phyloP scores from a whole-genome alignment of 2,888 invertebrate species.

The Harmothoe impar region DNA sequence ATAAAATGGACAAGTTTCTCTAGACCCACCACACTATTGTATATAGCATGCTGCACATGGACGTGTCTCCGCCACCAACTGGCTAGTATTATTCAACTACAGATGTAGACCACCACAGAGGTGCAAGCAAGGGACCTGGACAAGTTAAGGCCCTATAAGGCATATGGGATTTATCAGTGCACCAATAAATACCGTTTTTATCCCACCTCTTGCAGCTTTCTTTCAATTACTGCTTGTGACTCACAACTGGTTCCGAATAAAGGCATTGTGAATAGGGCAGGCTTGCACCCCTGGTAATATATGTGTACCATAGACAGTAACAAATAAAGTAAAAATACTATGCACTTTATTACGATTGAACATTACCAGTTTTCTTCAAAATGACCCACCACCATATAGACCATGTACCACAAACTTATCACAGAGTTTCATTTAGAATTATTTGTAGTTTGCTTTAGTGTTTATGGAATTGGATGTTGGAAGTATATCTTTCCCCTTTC shows the following conservation, averaged over 20 bases:
- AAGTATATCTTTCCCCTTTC: too few species aligned
- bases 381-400: neutral
- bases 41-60: slow-evolving; percentile 18
- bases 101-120: neutral
- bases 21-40: slow-evolving; percentile 10
- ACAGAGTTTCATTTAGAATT: neutral
- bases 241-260: neutral
- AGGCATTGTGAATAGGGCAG: neutral
- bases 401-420: neutral
- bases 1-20: neutral
- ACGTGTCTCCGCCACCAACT: neutral
- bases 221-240: too few species aligned
- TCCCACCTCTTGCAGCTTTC: too few species aligned
- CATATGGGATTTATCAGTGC: too few species aligned
- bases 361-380: neutral
- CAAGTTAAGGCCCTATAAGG: too few species aligned
- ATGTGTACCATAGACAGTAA: neutral
- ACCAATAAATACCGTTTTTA: too few species aligned
- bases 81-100: neutral
- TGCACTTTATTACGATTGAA: neutral
- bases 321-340: neutral
- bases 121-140: neutral
- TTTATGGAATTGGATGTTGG: too few species aligned
- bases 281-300: slow-evolving; percentile 2
- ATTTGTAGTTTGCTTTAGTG: too few species aligned